phyloP scores from a whole-genome alignment of 2,113 vertebrate genomes.

The Anolis sagrei region DNA sequence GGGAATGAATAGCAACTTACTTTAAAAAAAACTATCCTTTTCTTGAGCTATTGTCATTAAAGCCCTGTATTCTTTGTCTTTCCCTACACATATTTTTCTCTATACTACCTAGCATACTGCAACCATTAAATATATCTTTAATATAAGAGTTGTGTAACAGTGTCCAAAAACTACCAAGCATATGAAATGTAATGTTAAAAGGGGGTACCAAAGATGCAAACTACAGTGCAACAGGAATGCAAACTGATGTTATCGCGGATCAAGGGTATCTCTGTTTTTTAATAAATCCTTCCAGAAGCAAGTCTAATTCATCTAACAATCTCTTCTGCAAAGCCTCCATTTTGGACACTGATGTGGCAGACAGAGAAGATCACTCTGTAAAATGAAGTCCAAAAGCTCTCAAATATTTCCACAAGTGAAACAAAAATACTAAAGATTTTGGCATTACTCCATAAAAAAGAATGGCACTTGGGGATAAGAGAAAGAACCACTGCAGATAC shows the following conservation, averaged over 20 bases:
- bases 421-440: neutral
- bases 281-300: neutral
- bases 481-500: constrained; percentile 42
- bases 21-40: neutral
- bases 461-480: constrained; percentile 29
- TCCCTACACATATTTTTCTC: neutral
- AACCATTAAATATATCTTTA: neutral
- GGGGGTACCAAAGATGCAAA: neutral
- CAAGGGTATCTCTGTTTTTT: neutral
- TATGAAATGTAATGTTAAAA: neutral
- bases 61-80: neutral
- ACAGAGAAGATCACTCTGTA: neutral
- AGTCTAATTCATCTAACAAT: neutral
- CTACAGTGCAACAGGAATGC: neutral
- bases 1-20: neutral
- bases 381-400: neutral
- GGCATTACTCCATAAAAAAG: neutral
- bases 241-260: neutral
- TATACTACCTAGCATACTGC: neutral
- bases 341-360: neutral
- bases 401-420: constrained; percentile 4
- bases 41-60: neutral
- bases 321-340: constrained; percentile 15
- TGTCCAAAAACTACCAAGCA: neutral
- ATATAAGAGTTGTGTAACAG: neutral